phyloP scores from a whole-genome alignment of 2,888 invertebrate species.

The Cheilosia grossa region DNA sequence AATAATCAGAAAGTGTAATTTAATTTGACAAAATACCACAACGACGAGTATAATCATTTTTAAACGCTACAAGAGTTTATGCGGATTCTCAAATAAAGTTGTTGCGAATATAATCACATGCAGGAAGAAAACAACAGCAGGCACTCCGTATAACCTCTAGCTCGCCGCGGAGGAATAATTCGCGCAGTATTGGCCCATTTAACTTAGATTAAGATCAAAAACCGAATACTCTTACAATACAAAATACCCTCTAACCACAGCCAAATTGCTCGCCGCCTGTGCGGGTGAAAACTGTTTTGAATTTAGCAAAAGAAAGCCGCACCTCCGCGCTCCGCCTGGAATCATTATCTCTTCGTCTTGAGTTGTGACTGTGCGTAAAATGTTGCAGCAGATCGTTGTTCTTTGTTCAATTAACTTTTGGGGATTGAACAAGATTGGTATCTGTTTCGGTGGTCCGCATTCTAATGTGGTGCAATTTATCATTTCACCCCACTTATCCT shows the following conservation, averaged over 20 bases:
- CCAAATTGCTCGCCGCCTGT: slow-evolving; percentile 11
- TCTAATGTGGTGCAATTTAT: slow-evolving; percentile 70
- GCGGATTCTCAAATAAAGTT: not conserved
- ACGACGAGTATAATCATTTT: not conserved
- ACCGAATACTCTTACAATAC: slow-evolving; percentile 3
- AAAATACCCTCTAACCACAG: slow-evolving; percentile 23
- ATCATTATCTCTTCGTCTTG: slow-evolving; percentile 26
- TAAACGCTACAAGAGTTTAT: not conserved
- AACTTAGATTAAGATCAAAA: slow-evolving; percentile 43
- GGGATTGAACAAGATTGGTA: slow-evolving; percentile 67
- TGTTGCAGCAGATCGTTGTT: slow-evolving; percentile 52
- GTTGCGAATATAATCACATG: too few species aligned
- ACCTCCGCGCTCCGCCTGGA: slow-evolving; percentile 28
- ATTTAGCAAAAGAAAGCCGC: slow-evolving; percentile 15
- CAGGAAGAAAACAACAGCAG: too few species aligned
- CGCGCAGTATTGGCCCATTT: not conserved
- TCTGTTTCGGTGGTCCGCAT: slow-evolving; percentile 63
- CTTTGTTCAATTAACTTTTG: slow-evolving; percentile 71
- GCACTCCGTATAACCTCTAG: not conserved
- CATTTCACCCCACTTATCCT: slow-evolving; percentile 60
- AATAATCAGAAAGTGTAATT: slow-evolving; percentile 10
- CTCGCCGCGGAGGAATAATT: slow-evolving; percentile 13
- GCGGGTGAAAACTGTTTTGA: slow-evolving; percentile 18
- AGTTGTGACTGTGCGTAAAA: slow-evolving; percentile 39
- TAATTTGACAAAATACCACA: not conserved